A percentile compares a stretch with the other conserved stretches of the same genome.
Evolutionary conservation across 2,888 invertebrate genomes (phyloP).

Genomic region (Drosophila falleni): DNA sequence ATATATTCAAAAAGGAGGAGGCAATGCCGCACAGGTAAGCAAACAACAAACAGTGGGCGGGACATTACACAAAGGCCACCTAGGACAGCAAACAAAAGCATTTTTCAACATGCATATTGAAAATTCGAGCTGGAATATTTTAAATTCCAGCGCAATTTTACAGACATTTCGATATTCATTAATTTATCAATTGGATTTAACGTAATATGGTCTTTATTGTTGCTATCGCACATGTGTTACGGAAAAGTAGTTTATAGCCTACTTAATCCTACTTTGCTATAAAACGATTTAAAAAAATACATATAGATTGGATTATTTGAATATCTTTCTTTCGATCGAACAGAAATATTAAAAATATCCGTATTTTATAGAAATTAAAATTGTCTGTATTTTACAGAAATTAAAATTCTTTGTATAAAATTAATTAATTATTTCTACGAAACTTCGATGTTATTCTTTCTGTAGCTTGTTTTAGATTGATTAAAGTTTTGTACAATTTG

Average conservation of each 20-base stretch:
- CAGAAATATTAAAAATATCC: not conserved
- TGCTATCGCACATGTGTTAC: no score
- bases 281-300: no score
- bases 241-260: no score
- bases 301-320: not conserved
- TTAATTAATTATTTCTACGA: no score
- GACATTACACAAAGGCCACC: conserved; percentile 10
- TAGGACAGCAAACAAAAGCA: conserved; percentile 3
- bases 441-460: no score
- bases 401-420: not conserved
- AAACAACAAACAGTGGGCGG: conserved; percentile 10
- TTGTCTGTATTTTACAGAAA: not conserved
- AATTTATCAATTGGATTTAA: not conserved
- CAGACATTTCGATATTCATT: not conserved
- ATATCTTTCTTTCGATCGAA: not conserved
- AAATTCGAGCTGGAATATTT: conserved; percentile 2
- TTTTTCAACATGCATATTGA: conserved; percentile 6
- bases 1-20: conserved; percentile 90
- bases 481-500: not conserved
- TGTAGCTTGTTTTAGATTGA: not conserved
- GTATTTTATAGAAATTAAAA: not conserved
- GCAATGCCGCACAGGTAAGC: conserved; percentile 88
- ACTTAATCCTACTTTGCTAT: no score
- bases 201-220: no score
- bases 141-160: not conserved